Conservation (phyloP, 2,888 invertebrate genomes). For the Pomacea canaliculata region DNA sequence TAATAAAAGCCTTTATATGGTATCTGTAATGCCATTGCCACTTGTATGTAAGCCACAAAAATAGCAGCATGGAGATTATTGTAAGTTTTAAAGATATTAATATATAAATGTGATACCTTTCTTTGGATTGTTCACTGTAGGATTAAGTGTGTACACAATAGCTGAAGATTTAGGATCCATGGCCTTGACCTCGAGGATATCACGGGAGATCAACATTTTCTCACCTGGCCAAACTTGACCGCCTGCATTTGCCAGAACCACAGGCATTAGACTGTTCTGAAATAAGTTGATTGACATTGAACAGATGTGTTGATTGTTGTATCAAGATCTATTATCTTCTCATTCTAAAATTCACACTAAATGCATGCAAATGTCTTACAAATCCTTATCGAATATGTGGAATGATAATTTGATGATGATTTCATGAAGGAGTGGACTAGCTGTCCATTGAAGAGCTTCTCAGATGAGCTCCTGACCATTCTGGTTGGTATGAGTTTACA, state of each 20-base stretch:
- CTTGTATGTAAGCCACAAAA: no score
- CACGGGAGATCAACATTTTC: constrained; percentile 36
- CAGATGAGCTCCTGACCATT: no score
- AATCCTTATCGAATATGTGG: no score
- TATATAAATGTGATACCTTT: constrained; percentile 44
- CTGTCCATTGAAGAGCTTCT: no score
- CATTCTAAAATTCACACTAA: neutral
- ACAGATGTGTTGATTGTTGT: neutral
- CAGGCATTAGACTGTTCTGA: constrained; percentile 53
- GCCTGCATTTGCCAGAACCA: constrained; percentile 52
- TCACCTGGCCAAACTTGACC: constrained; percentile 43
- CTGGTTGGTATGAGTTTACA: no score
- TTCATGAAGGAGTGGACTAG: no score
- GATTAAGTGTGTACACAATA: constrained; percentile 55
- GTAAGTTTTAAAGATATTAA: no score
- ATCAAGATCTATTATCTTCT: neutral
- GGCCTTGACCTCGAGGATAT: constrained; percentile 46
- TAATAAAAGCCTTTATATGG: neutral
- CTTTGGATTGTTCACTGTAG: constrained; percentile 56
- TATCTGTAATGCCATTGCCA: no score
- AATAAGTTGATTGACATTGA: constrained; percentile 4
- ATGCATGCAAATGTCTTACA: neutral
- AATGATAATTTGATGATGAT: no score
- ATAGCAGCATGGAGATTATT: no score
- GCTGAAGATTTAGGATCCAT: constrained; percentile 41